Percentiles rank a stretch among this genome's conserved stretches.
phyloP scores from a whole-genome alignment of 1,140 invertebrate genomes.

The Apocrypta bakeri region DNA sequence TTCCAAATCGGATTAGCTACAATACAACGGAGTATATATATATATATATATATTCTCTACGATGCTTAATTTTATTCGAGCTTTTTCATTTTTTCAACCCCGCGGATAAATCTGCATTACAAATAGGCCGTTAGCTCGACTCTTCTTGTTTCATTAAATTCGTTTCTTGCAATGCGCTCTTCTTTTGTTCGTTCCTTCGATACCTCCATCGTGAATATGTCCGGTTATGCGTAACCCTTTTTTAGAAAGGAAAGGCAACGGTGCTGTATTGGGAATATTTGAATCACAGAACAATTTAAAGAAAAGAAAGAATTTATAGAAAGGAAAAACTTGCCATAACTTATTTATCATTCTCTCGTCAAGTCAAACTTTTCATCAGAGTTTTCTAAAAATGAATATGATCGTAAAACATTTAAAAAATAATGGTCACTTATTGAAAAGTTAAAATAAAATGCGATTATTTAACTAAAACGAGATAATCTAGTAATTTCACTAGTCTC shows the following conservation, averaged over 20 bases:
- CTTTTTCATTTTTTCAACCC: slow-evolving; percentile 61
- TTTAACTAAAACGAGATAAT: no score
- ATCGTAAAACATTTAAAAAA: no score
- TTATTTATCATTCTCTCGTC: no score
- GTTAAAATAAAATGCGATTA: no score
- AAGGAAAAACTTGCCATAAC: no score
- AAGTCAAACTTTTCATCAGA: no score
- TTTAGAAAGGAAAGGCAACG: not conserved
- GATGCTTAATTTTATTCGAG: not conserved
- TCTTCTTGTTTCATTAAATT: slow-evolving; percentile 65
- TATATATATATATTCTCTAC: no score
- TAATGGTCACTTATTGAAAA: no score
- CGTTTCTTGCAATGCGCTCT: slow-evolving; percentile 9
- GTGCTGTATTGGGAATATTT: not conserved
- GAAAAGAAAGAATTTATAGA: no score
- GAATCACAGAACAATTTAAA: no score
- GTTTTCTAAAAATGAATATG: no score
- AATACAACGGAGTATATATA: not conserved
- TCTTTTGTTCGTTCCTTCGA: not conserved
- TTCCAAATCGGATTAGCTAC: slow-evolving; percentile 21
- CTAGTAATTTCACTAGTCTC: no score
- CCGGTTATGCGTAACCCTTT: not conserved
- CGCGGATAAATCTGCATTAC: slow-evolving; percentile 63
- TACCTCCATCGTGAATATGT: not conserved
- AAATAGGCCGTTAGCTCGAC: slow-evolving; percentile 57